Conservation (phyloP, 1,140 invertebrate species). For the Physella acuta region DNA sequence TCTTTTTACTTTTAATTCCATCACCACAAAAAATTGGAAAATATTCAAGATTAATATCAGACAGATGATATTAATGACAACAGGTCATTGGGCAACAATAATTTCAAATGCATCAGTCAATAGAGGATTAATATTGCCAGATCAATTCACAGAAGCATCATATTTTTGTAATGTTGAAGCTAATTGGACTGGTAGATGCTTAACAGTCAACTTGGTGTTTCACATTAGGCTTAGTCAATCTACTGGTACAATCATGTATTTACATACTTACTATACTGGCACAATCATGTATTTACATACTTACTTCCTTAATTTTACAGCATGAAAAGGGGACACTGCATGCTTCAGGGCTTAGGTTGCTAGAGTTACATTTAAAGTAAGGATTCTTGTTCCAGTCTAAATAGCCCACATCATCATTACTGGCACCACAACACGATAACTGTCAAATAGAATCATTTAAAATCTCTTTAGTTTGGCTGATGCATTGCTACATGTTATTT, state of each 20-base stretch:
- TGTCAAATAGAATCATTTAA: slow-evolving; percentile 58
- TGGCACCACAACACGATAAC: slow-evolving; percentile 86
- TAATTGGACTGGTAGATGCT: too few relatives aligned
- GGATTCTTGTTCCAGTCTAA: slow-evolving; percentile 92
- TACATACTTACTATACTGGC: background rate
- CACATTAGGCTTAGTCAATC: background rate
- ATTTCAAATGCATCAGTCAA: too few relatives aligned
- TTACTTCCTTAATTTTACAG: slow-evolving; percentile 65
- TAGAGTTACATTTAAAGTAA: slow-evolving; percentile 74
- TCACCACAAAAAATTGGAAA: too few relatives aligned
- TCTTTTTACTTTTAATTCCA: too few relatives aligned
- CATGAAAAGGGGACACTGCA: slow-evolving; percentile 92
- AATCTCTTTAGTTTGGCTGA: too few relatives aligned
- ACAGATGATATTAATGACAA: too few relatives aligned
- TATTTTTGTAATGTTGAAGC: too few relatives aligned
- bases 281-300: background rate
- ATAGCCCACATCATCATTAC: slow-evolving; percentile 78
- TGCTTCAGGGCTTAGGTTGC: slow-evolving; percentile 69
- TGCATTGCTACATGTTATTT: too few relatives aligned
- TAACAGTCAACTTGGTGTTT: background rate
- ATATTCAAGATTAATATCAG: too few relatives aligned
- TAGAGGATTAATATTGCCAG: too few relatives aligned
- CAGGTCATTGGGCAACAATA: too few relatives aligned
- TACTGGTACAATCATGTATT: background rate
- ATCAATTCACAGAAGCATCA: too few relatives aligned